Base-by-base conservation (phyloP, 2,797 vertebrate genomes). In the Momotus momota region DNA sequence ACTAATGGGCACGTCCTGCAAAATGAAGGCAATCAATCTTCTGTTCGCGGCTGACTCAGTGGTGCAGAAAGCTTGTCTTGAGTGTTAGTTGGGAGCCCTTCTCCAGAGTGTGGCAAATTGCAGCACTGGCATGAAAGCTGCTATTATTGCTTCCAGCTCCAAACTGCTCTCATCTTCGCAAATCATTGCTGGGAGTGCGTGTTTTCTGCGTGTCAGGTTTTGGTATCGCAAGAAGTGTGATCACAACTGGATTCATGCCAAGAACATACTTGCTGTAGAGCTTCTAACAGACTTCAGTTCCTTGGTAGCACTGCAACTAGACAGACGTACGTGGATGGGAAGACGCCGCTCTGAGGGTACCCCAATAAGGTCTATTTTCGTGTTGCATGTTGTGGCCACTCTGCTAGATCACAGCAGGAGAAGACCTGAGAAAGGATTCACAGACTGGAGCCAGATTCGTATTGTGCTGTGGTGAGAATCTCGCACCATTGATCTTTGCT, bases 181-280 rank as follows among this genome's bases (percentile, higher is more conserved):
- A 74, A 71, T 95, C 83, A 9, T 80, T 90, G 81, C 78, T 29
- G 29, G 57, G 71, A 92, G 31, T 55, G 54, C 8, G 3, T 16
- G n/a, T 90, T 95, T 95, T 95, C 93, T 94, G 93, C 67, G 67
- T 80, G 88, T 97, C 96, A 91, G 61, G 69, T 93, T 96, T 95
- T 74, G 88, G 41, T 93, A 88, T 71, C 75, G 31, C 52, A 64
- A 61, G 90, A 95, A 89, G 81, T 77, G 86, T 94, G 94, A 97
- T 96, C 86, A 57, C 88, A 86, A 10, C 74, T 96, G 93, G 86
- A 87, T 92, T 92, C 27, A 43, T 27, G 92, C 95, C 95, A 95
- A 73, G 31, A 61, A 71, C 38, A 20, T 77, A 31, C 60, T 95
- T 90, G 79, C 71, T 43, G 25, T n/a, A 57, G 55, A 82, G 78